Percentiles rank a stretch among this genome's conserved stretches.
phyloP scores from a whole-genome alignment of 2,113 vertebrate species.

The Orientallactaga bullata region DNA sequence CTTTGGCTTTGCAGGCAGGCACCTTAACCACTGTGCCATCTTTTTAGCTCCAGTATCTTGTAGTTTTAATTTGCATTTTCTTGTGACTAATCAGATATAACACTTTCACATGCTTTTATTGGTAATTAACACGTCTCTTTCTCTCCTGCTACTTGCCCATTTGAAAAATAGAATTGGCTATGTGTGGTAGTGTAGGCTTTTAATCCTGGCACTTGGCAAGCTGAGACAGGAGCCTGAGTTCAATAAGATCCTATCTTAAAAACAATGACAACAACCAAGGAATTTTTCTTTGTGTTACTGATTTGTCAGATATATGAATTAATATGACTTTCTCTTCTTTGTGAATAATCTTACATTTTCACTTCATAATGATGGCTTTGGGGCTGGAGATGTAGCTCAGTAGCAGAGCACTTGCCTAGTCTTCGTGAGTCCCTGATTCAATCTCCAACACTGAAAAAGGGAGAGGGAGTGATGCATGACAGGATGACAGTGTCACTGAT shows the following conservation, averaged over 20 bases:
- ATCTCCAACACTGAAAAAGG: too few species aligned
- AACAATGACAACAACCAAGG: too few species aligned
- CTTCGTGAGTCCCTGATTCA: too few species aligned
- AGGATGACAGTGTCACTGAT: too few species aligned
- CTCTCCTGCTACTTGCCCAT: not conserved
- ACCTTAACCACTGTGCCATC: too few species aligned
- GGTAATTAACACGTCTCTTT: not conserved
- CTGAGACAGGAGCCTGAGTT: not conserved
- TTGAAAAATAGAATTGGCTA: not conserved
- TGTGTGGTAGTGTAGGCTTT: too few species aligned
- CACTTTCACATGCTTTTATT: not conserved
- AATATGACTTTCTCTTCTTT: not conserved
- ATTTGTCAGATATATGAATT: not conserved
- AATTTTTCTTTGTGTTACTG: slow-evolving; percentile 21
- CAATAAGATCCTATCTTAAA: too few species aligned
- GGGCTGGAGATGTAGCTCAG: not conserved
- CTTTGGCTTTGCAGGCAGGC: too few species aligned
- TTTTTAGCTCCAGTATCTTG: too few species aligned
- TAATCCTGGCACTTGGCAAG: too few species aligned
- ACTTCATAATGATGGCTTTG: not conserved
- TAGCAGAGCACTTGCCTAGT: too few species aligned
- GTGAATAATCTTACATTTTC: not conserved
- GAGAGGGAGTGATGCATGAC: too few species aligned
- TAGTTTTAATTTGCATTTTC: not conserved
- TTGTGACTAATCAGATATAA: not conserved